Evolutionary conservation across 2,113 vertebrate species (phyloP).

Genomic region (Pelobates fuscus): DNA sequence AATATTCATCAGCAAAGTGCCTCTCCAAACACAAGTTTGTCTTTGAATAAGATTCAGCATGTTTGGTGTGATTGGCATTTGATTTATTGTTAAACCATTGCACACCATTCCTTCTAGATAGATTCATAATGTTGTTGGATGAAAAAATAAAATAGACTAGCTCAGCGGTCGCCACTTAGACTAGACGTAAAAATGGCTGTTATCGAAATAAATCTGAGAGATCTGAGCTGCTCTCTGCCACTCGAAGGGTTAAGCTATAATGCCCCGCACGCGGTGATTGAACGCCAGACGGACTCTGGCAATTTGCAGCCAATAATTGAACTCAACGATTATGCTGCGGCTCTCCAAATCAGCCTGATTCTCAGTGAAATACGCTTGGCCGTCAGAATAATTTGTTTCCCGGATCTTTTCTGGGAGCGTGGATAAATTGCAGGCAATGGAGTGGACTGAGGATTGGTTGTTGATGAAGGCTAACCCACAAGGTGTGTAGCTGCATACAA

Average conservation of each 20-base stretch:
- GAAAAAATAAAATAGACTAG: too few relatives aligned
- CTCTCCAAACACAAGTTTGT: background rate
- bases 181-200: too few relatives aligned
- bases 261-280: too few relatives aligned
- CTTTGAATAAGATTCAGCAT: slow-evolving; percentile 12
- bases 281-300: background rate
- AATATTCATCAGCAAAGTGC: slow-evolving; percentile 18
- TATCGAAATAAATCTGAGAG: too few relatives aligned
- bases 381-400: slow-evolving; percentile 12
- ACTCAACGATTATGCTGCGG: background rate
- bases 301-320: background rate
- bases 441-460: slow-evolving; percentile 24
- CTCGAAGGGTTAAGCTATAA: too few relatives aligned
- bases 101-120: too few relatives aligned
- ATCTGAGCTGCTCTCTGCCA: too few relatives aligned
- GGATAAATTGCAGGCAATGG: slow-evolving; percentile 26
- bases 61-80: slow-evolving; percentile 3
- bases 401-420: background rate
- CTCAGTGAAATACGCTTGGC: background rate
- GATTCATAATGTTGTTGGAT: too few relatives aligned
- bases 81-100: too few relatives aligned
- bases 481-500: slow-evolving; percentile 41
- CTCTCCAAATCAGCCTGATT: background rate
- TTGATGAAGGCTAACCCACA: slow-evolving; percentile 18
- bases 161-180: too few relatives aligned